A percentile compares a stretch with the other conserved stretches of the same genome.
Conservation (phyloP, 2,113 vertebrate species). For the Capreolus pygargus region DNA sequence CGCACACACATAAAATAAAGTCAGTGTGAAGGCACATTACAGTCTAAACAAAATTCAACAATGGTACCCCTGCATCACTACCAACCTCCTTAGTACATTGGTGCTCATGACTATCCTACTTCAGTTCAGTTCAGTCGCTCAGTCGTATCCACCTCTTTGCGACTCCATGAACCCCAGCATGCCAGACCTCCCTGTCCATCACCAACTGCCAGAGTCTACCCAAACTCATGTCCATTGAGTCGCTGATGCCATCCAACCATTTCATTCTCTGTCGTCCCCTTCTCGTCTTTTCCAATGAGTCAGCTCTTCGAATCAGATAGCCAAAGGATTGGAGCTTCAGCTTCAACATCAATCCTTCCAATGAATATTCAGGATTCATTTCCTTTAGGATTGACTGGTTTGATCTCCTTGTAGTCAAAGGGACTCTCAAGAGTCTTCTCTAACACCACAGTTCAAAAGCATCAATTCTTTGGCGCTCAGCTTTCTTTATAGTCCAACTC, state of each 20-base stretch:
- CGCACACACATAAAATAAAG: background rate
- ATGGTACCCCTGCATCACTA: background rate
- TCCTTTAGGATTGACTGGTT: background rate
- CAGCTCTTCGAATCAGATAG: background rate
- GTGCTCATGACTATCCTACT: too few relatives aligned
- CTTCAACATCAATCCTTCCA: background rate
- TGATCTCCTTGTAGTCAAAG: background rate
- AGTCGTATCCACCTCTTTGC: background rate
- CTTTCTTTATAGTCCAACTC: background rate
- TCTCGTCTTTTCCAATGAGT: background rate
- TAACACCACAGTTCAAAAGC: background rate
- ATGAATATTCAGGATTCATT: background rate
- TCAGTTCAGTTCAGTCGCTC: background rate
- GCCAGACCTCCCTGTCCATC: background rate
- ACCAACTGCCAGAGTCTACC: background rate
- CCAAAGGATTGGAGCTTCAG: background rate
- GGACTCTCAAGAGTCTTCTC: background rate
- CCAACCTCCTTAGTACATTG: background rate
- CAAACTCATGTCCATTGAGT: background rate
- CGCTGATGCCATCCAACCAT: background rate
- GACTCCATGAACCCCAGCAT: fast-evolving
- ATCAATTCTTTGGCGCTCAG: fast-evolving
- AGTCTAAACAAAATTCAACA: background rate
- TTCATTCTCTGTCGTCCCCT: background rate
- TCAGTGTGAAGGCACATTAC: background rate